phyloP scores from a whole-genome alignment of 2,797 vertebrate genomes.

The Danio jaintianensis region DNA sequence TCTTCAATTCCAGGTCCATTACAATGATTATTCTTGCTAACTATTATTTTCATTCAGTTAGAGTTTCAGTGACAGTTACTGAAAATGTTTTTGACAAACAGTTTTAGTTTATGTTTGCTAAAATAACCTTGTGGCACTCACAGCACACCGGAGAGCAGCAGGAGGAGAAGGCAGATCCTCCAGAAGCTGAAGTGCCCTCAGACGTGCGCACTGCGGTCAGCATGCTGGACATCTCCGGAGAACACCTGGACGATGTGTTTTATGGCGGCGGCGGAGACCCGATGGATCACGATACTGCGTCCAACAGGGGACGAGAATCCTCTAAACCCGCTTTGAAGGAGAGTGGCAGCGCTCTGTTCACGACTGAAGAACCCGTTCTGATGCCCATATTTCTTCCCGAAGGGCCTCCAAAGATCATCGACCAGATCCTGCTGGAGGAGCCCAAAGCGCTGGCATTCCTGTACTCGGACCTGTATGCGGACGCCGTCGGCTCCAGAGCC shows the following conservation, averaged over 20 bases:
- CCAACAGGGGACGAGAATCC: conserved; percentile 32
- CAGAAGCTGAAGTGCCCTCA: conserved; percentile 42
- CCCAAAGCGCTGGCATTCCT: conserved; percentile 90
- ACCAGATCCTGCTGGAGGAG: conserved; percentile 88
- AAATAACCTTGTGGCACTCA: not conserved
- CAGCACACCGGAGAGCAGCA: not conserved
- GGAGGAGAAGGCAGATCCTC: not conserved
- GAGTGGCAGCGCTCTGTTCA: conserved; percentile 84
- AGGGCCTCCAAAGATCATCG: conserved; percentile 82
- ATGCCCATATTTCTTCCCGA: conserved; percentile 86
- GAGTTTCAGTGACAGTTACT: too few relatives aligned
- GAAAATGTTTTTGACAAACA: too few relatives aligned
- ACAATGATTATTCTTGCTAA: too few relatives aligned
- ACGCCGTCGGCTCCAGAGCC: conserved; percentile 78
- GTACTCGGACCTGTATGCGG: conserved; percentile 90
- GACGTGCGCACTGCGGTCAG: conserved; percentile 50
- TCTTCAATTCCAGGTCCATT: too few relatives aligned
- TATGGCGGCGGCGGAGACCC: conserved; percentile 72
- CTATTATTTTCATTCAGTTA: too few relatives aligned
- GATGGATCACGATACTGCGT: not conserved
- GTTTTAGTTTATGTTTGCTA: too few relatives aligned
- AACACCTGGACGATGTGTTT: conserved; percentile 88
- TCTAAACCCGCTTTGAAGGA: conserved; percentile 70
- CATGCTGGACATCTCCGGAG: conserved; percentile 73
- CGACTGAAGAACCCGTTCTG: conserved; percentile 84